Evolutionary conservation across 1,140 invertebrate genomes (phyloP), one percentile per base, ranked within the genome.

Genomic region (Epicauta chinensis): DNA sequence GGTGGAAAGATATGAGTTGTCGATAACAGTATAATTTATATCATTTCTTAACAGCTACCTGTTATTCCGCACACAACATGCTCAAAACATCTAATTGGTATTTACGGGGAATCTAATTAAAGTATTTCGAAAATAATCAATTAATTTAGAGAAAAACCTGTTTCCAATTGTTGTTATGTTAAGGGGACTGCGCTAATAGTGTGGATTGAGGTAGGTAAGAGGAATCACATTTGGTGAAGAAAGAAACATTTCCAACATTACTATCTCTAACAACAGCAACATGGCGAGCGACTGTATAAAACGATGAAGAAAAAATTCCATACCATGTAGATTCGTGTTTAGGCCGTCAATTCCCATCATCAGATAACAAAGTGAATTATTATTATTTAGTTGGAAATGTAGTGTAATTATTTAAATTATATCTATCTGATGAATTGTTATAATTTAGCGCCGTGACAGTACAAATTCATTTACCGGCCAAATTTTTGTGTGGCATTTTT

Each of bases 1-100:
- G 37, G 43, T 47, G 34, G 35, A 47, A 36, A 47, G 45, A 47
- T 47, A 47, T 47, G 45, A 47, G 34, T 17, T 37, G 45, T 47
- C 45, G 45, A 47, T 47, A 47, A 47, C 45, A 37, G 34, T 47
- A 47, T 47, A 47, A 47, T 47, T 47, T 47, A 47, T 47, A 47
- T 47, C 35, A 47, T 47, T 47, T 47, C 35, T 34, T 47, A 17
- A n/a, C 7, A 38, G 45, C 45, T 47, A 47, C 45, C 45, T 47
- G 45, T 47, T 47, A 47, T 47, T 47, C 35, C 14, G 45, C 45
- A 37, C 35, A 31, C 38, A 37, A 23, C 23, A 2, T 23, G 4
- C n/a, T n/a, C 32, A 16, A 37, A 47, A 47, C 45, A 47, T 47
- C 45, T 47, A 47, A 47, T 47, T 37, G 45, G 45, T 37, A 47